Percentiles rank a stretch among this genome's conserved stretches.
Conservation (phyloP, 2,797 vertebrate species). For the Heliangelus exortis region DNA sequence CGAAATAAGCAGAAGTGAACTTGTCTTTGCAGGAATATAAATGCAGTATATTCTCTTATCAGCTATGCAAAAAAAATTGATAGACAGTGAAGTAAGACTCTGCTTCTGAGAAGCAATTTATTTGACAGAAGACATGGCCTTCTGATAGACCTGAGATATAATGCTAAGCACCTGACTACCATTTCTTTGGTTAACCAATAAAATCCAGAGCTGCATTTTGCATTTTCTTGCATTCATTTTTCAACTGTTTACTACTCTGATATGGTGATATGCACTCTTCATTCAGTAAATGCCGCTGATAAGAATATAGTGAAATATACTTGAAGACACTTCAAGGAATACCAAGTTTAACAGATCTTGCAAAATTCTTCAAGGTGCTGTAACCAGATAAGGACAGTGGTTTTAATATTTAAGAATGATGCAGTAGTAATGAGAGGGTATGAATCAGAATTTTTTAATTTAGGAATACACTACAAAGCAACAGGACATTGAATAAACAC, state of each 20-base stretch:
- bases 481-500: not conserved
- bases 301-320: not conserved
- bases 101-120: not conserved
- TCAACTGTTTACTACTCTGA: not conserved
- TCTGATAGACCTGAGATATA: not conserved
- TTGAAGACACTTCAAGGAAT: not conserved
- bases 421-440: not conserved
- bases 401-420: not conserved
- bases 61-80: accelerated
- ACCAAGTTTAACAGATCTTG: not conserved
- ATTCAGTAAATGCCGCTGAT: not conserved
- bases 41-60: not conserved
- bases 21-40: not conserved
- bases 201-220: not conserved
- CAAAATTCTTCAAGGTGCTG: not conserved
- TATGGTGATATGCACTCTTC: not conserved
- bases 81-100: not conserved
- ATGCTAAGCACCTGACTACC: not conserved
- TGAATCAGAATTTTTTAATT: not conserved
- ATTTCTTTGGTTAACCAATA: not conserved
- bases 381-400: not conserved
- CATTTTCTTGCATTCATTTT: not conserved
- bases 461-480: not conserved
- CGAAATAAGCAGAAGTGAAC: not conserved
- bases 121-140: not conserved